phyloP scores from a whole-genome alignment of 2,888 invertebrate genomes.

The Lymantria monacha region DNA sequence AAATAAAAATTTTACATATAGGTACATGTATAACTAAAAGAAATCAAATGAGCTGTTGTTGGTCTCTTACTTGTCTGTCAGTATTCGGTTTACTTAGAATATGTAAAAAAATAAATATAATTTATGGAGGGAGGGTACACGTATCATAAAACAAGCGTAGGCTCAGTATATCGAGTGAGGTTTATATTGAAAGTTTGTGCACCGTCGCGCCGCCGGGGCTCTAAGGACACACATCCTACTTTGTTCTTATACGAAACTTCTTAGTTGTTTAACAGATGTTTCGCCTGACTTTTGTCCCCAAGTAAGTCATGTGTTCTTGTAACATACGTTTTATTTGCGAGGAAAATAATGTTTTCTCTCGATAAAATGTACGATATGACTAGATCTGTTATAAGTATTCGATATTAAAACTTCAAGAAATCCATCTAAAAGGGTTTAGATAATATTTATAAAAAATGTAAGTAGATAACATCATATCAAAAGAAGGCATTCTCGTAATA shows the following conservation, averaged over 20 bases:
- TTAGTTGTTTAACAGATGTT: slow-evolving; percentile 74
- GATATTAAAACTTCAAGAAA: neutral
- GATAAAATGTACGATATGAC: slow-evolving; percentile 12
- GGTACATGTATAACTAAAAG: no score
- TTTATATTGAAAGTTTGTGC: slow-evolving; percentile 61
- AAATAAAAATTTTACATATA: no score
- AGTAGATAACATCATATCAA: no score
- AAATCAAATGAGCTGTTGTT: no score
- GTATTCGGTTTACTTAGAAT: neutral
- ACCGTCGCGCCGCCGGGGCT: slow-evolving; percentile 37
- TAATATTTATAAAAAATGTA: no score
- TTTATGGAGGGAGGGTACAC: slow-evolving; percentile 10
- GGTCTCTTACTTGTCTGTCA: no score
- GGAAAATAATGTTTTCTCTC: slow-evolving; percentile 25
- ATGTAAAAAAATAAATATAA: neutral
- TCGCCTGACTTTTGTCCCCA: slow-evolving; percentile 63
- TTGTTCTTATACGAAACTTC: slow-evolving; percentile 64
- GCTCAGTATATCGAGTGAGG: slow-evolving; percentile 51
- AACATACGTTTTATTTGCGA: slow-evolving; percentile 42
- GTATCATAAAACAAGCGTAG: slow-evolving; percentile 30
- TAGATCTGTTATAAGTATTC: neutral
- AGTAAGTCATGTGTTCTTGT: slow-evolving; percentile 54
- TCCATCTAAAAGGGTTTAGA: neutral
- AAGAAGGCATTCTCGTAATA: no score
- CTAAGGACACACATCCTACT: slow-evolving; percentile 66